phyloP scores from a whole-genome alignment of 2,113 vertebrate genomes.

The Mobula birostris region DNA sequence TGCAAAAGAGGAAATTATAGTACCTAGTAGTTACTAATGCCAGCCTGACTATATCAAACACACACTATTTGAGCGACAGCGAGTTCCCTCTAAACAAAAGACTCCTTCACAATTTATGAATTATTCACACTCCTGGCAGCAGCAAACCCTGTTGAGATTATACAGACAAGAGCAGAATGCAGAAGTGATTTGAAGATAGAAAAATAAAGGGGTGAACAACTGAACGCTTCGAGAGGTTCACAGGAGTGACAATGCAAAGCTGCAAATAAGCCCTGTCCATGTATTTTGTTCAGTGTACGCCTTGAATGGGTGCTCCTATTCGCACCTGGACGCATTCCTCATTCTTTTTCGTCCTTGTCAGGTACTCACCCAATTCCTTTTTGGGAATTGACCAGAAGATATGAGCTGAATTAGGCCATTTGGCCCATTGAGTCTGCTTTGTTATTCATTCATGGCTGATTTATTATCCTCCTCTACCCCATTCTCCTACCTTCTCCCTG shows the following conservation, averaged over 20 bases:
- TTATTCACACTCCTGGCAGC: not conserved
- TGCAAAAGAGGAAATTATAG: not conserved
- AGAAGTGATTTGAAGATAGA: not conserved
- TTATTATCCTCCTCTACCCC: too few species aligned
- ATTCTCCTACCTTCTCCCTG: too few species aligned
- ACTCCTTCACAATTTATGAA: not conserved
- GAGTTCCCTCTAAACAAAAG: not conserved
- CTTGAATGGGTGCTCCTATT: not conserved
- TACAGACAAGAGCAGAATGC: not conserved
- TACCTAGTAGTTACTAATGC: not conserved
- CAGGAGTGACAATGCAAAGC: not conserved
- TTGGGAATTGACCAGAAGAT: too few species aligned
- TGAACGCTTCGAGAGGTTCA: not conserved
- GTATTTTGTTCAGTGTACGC: not conserved
- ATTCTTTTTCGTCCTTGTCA: not conserved
- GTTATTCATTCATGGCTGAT: too few species aligned
- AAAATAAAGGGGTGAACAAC: not conserved
- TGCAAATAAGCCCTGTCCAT: too few species aligned
- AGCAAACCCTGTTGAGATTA: not conserved
- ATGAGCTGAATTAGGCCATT: too few species aligned
- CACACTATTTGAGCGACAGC: not conserved
- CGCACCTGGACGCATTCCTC: not conserved
- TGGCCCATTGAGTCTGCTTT: too few species aligned
- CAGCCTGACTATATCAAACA: slow-evolving; percentile 11
- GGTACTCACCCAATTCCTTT: not conserved